phyloP scores from a whole-genome alignment of 2,888 invertebrate species.

The Criorhina ranunculi region DNA sequence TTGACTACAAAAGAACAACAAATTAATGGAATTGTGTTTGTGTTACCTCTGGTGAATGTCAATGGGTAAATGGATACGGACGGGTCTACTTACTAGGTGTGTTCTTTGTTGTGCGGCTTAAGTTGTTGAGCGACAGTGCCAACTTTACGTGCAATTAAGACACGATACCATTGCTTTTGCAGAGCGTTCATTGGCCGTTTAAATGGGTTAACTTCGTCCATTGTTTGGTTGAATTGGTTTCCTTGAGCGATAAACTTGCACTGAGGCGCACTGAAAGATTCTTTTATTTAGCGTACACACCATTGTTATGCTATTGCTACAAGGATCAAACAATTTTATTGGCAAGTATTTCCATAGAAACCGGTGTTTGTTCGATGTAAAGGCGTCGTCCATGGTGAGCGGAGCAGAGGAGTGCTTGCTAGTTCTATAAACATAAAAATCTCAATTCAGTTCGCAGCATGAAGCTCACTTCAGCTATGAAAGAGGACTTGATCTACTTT shows the following conservation, averaged over 20 bases:
- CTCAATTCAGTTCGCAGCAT: no score
- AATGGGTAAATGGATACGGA: slow-evolving; percentile 78
- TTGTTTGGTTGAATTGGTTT: slow-evolving; percentile 37
- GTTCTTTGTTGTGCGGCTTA: slow-evolving; percentile 77
- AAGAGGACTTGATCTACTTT: no score
- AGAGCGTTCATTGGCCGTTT: slow-evolving; percentile 83
- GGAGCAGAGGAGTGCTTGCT: no score
- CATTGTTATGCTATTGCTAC: neutral
- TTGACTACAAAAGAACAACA: slow-evolving; percentile 78
- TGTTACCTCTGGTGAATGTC: slow-evolving; percentile 48
- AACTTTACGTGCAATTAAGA: slow-evolving; percentile 82
- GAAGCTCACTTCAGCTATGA: no score
- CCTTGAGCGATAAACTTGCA: slow-evolving; percentile 24
- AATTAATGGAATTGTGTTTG: slow-evolving; percentile 61
- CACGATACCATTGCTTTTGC: slow-evolving; percentile 84
- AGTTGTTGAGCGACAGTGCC: slow-evolving; percentile 79
- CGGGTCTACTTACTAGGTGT: slow-evolving; percentile 81
- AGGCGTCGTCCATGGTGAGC: neutral
- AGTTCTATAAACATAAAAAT: no score
- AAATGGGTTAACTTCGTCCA: slow-evolving; percentile 80
- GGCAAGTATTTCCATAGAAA: neutral
- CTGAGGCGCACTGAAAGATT: slow-evolving; percentile 2
- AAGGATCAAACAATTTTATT: neutral
- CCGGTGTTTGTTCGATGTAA: slow-evolving; percentile 1
- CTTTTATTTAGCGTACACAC: neutral